Evolutionary conservation across 2,797 vertebrate genomes (phyloP).

Genomic region (Ctenochaetus hawaiiensis): DNA sequence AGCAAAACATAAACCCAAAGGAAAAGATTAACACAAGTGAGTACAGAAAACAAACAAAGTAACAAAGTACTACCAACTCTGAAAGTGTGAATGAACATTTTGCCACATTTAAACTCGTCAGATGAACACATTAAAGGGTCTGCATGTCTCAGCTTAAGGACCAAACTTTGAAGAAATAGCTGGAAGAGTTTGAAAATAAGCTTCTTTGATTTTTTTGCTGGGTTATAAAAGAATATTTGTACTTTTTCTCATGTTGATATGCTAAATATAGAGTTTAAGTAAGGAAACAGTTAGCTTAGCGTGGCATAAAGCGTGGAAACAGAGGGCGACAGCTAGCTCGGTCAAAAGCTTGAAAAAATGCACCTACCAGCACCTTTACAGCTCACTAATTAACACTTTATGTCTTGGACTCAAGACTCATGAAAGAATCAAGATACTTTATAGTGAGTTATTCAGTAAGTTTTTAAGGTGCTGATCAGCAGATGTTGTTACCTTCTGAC

Average conservation of each 20-base stretch:
- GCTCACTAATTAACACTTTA: not conserved
- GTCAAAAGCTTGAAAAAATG: not conserved
- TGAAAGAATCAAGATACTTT: not conserved
- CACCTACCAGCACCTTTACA: not conserved
- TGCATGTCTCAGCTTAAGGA: not conserved
- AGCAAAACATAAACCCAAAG: not conserved
- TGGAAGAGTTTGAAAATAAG: not conserved
- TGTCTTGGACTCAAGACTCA: not conserved
- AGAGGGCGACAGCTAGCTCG: not conserved
- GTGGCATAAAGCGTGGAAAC: constrained; percentile 1
- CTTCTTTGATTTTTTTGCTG: not conserved
- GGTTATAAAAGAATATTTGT: not conserved
- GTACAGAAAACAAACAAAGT: too few relatives aligned
- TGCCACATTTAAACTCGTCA: not conserved
- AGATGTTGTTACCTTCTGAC: not conserved
- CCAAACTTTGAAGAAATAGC: not conserved
- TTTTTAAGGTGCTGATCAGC: not conserved
- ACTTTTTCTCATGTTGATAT: not conserved
- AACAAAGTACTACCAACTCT: not conserved
- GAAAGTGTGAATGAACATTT: not conserved
- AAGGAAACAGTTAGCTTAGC: not conserved
- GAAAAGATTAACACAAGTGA: constrained; percentile 2
- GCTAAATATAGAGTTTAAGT: not conserved
- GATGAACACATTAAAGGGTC: not conserved
- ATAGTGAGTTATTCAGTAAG: not conserved